Percentiles rank a stretch among this genome's conserved stretches.
These are phyloP conservation scores for Sesamia nonagrioides DNA, from an alignment of 1,140 invertebrate genomes.

Conservation along the genomic window DNA sequence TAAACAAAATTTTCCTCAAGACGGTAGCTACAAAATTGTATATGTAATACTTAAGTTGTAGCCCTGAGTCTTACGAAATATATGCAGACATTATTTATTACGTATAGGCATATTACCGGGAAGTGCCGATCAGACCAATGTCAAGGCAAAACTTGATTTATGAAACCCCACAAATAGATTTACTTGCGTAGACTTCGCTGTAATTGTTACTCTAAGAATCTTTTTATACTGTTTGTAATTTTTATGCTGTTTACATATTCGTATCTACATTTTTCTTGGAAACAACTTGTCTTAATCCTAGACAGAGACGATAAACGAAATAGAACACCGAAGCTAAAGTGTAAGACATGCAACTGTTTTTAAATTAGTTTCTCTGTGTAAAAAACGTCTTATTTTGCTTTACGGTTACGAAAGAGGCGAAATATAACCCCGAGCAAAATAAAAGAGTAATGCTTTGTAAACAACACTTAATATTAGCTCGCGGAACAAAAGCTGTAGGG, in stretches of 20 bases:
- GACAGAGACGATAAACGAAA: not conserved
- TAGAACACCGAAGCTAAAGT: not conserved
- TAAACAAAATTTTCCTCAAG: too few species aligned
- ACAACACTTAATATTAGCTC: slow-evolving; percentile 32
- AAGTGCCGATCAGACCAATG: slow-evolving; percentile 50
- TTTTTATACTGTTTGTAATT: too few species aligned
- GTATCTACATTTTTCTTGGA: not conserved
- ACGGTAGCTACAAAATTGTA: too few species aligned
- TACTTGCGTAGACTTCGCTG: slow-evolving; percentile 41
- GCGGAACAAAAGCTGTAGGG: slow-evolving; percentile 21
- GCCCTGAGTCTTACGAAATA: not conserved
- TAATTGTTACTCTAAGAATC: slow-evolving; percentile 47
- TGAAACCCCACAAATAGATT: slow-evolving; percentile 54
- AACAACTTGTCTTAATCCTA: not conserved
- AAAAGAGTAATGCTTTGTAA: slow-evolving; percentile 23
- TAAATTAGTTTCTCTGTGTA: not conserved
- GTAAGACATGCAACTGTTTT: not conserved
- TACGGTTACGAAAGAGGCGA: not conserved
- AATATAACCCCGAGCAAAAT: slow-evolving; percentile 2
- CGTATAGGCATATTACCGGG: not conserved
- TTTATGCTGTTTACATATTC: slow-evolving; percentile 6
- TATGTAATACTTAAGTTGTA: not conserved
- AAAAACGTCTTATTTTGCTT: not conserved
- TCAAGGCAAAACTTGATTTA: slow-evolving; percentile 61
- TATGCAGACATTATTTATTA: not conserved